Conservation (phyloP, 1,140 invertebrate species). For the Marisa cornuarietis region DNA sequence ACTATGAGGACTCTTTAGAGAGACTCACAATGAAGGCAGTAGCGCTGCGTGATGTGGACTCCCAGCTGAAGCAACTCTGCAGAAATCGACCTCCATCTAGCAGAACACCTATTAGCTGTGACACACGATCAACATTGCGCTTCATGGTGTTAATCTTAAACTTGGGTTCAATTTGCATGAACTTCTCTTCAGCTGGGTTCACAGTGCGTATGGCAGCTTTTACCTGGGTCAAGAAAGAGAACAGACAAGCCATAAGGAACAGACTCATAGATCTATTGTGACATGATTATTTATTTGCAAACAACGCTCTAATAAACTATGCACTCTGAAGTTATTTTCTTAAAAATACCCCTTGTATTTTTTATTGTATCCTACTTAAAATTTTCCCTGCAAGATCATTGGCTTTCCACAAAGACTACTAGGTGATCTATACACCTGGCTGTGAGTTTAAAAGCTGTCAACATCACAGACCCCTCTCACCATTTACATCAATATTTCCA, state of each 20-base stretch:
- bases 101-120: slow-evolving; percentile 87
- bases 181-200: slow-evolving; percentile 95
- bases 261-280: slow-evolving; percentile 71
- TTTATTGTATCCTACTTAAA: no score
- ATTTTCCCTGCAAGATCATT: no score
- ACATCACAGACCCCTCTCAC: no score
- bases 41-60: slow-evolving; percentile 87
- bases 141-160: slow-evolving; percentile 93
- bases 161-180: slow-evolving; percentile 92
- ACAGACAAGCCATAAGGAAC: background rate
- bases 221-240: slow-evolving; percentile 68
- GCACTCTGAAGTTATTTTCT: no score
- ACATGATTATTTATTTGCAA: slow-evolving; percentile 66
- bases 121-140: slow-evolving; percentile 91
- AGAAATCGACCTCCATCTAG: slow-evolving; percentile 91
- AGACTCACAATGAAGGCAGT: slow-evolving; percentile 80
- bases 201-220: slow-evolving; percentile 90
- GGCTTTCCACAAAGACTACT: no score
- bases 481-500: no score
- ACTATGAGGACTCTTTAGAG: no score
- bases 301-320: no score
- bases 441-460: no score
- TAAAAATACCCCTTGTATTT: no score
- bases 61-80: slow-evolving; percentile 98
- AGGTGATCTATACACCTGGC: no score